These are phyloP conservation scores for Myoxocephalus aenaeus DNA, from an alignment of 2,797 vertebrate genomes.

Conservation along the genomic window DNA sequence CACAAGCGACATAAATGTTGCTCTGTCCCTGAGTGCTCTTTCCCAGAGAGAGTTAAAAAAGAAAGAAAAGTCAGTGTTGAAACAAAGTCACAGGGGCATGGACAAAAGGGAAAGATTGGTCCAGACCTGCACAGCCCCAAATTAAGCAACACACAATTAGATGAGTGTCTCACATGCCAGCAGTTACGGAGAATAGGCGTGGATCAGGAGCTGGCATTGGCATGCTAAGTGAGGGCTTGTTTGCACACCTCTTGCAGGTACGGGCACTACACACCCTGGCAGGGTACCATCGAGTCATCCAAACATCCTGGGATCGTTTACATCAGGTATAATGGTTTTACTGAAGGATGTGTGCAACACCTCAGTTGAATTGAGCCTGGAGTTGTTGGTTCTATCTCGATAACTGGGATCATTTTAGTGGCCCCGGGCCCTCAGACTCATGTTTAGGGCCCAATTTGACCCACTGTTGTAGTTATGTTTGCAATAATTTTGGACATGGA, in stretches of 20 bases:
- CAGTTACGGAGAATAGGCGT: slow-evolving; percentile 54
- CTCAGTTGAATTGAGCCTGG: slow-evolving; percentile 20
- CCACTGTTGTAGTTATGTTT: neutral
- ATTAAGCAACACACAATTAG: slow-evolving; percentile 73
- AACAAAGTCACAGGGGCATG: slow-evolving; percentile 19
- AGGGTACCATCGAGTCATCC: slow-evolving; percentile 18
- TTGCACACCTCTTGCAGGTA: slow-evolving; percentile 54
- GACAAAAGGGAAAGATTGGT: slow-evolving; percentile 55
- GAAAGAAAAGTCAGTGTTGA: neutral
- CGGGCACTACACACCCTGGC: slow-evolving; percentile 23
- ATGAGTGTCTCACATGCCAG: slow-evolving; percentile 54
- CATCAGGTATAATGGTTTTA: slow-evolving; percentile 63
- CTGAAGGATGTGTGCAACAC: slow-evolving; percentile 43
- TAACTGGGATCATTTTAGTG: slow-evolving; percentile 2
- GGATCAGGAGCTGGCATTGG: slow-evolving; percentile 49
- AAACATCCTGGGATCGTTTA: slow-evolving; percentile 46
- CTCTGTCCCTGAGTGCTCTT: slow-evolving; percentile 11
- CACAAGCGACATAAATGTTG: neutral
- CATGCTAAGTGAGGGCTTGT: slow-evolving; percentile 43
- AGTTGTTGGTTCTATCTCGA: neutral
- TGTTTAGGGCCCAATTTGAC: slow-evolving; percentile 1
- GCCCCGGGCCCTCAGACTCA: neutral
- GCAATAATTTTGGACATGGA: neutral
- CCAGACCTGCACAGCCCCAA: slow-evolving; percentile 64
- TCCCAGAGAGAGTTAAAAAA: neutral